Conservation (phyloP, 2,113 vertebrate species). For the Reinhardtius hippoglossoides region DNA sequence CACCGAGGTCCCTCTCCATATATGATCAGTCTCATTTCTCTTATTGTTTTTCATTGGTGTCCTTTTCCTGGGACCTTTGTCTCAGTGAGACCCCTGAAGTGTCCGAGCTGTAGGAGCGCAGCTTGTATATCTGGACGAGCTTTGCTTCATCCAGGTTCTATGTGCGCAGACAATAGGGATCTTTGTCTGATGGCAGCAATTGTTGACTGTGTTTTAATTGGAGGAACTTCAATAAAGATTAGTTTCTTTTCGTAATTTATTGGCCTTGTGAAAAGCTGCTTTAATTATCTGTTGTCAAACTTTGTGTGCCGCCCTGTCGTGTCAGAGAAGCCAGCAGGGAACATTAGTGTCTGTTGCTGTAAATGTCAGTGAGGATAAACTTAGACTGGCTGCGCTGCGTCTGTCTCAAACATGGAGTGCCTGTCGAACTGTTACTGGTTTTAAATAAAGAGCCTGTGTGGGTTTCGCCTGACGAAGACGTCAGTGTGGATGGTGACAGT, state of each 20-base stretch:
- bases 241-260: slow-evolving; percentile 41
- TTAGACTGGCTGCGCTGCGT: slow-evolving; percentile 13
- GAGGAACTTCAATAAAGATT: slow-evolving; percentile 59
- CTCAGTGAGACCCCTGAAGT: slow-evolving; percentile 54
- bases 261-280: slow-evolving; percentile 15
- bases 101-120: slow-evolving; percentile 40
- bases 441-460: slow-evolving; percentile 59
- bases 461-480: slow-evolving; percentile 58
- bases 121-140: slow-evolving; percentile 66
- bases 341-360: slow-evolving; percentile 36
- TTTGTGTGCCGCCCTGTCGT: slow-evolving; percentile 19
- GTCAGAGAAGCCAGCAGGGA: slow-evolving; percentile 3
- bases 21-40: slow-evolving; percentile 45
- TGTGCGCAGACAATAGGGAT: slow-evolving; percentile 58
- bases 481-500: slow-evolving; percentile 36
- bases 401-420: slow-evolving; percentile 48
- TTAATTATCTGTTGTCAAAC: slow-evolving; percentile 45
- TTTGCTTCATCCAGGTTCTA: slow-evolving; percentile 66
- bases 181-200: slow-evolving; percentile 54
- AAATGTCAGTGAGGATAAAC: slow-evolving; percentile 44
- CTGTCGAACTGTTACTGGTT: slow-evolving; percentile 55
- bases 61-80: slow-evolving; percentile 38
- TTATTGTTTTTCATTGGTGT: slow-evolving; percentile 67
- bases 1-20: slow-evolving; percentile 23
- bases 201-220: slow-evolving; percentile 71